These are phyloP conservation scores for human (Homo sapiens) DNA, from an alignment of 2,113 vertebrate species.

Conservation along the genomic window DNA sequence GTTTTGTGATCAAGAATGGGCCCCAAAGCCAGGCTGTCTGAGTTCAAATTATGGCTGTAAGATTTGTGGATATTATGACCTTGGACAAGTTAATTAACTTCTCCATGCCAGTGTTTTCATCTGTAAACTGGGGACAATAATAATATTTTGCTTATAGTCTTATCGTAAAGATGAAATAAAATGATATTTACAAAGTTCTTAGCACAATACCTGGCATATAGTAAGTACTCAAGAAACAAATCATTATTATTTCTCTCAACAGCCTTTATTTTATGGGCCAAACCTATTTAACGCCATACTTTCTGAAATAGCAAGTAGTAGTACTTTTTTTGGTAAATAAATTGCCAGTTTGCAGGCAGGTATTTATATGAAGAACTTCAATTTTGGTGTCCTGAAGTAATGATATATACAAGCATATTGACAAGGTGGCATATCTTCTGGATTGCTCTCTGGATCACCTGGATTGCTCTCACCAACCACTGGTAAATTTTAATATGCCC, in stretches of 20 bases:
- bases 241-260: background rate
- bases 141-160: background rate
- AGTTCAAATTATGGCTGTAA: background rate
- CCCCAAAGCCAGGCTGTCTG: background rate
- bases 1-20: background rate
- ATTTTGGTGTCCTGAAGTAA: background rate
- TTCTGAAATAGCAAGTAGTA: background rate
- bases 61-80: background rate
- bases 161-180: constrained; percentile 1
- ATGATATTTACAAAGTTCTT: background rate
- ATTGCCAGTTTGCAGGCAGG: background rate
- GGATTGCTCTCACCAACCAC: background rate
- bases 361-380: background rate
- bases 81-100: background rate
- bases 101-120: background rate
- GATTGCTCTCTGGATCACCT: no score
- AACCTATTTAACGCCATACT: background rate
- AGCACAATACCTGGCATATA: background rate
- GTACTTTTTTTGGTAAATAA: background rate
- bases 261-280: background rate
- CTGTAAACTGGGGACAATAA: background rate
- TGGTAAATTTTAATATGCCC: background rate
- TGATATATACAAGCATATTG: background rate
- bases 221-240: background rate
- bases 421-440: background rate